Conservation (phyloP, 2,888 invertebrate species). For the Rhamphomyia laevipes region DNA sequence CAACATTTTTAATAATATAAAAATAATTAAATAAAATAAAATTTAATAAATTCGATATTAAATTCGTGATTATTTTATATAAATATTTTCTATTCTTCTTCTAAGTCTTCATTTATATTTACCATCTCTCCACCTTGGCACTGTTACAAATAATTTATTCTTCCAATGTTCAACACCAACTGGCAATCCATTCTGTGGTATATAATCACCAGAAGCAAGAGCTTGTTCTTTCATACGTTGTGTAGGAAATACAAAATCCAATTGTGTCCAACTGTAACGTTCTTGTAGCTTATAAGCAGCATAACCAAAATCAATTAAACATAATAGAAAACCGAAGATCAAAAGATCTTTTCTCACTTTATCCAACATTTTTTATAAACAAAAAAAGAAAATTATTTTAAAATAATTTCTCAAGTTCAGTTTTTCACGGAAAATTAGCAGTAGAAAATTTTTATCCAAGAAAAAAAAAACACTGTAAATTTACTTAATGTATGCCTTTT, state of each 20-base stretch:
- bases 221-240: slow-evolving; percentile 49
- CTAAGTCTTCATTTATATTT: too few species aligned
- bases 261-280: slow-evolving; percentile 58
- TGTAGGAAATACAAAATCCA: slow-evolving; percentile 67
- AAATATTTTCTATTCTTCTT: too few species aligned
- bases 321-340: not conserved
- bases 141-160: slow-evolving; percentile 69
- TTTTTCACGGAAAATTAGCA: not conserved
- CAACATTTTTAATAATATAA: too few species aligned
- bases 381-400: not conserved
- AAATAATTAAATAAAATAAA: not conserved
- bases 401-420: not conserved
- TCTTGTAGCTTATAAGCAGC: slow-evolving; percentile 48
- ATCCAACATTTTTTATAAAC: not conserved
- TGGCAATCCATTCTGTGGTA: slow-evolving; percentile 67
- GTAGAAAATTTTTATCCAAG: not conserved
- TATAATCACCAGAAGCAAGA: slow-evolving; percentile 49
- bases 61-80: too few species aligned
- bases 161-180: slow-evolving; percentile 73
- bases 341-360: not conserved
- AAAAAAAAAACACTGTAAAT: not conserved
- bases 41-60: not conserved
- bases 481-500: not conserved
- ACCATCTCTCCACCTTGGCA: slow-evolving; percentile 73
- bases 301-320: slow-evolving; percentile 11